phyloP scores from a whole-genome alignment of 2,113 vertebrate genomes.

The Glareola pratincola region DNA sequence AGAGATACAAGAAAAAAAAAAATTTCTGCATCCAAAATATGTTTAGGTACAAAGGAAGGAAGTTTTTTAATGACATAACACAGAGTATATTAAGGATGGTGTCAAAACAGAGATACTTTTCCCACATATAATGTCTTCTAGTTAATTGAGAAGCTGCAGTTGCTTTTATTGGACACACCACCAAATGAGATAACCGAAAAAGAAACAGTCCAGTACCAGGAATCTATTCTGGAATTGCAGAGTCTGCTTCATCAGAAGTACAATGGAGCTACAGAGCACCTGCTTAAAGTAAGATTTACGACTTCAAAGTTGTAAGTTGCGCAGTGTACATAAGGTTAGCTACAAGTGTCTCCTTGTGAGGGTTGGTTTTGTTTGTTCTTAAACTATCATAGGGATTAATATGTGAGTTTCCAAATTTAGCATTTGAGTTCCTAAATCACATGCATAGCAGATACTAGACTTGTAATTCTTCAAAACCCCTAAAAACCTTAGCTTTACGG shows the following conservation, averaged over 20 bases:
- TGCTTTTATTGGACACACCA: conserved; percentile 71
- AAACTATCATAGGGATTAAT: not conserved
- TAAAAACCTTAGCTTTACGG: not conserved
- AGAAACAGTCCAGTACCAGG: conserved; percentile 64
- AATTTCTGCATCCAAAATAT: not conserved
- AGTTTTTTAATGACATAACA: not conserved
- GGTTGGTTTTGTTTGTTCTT: not conserved
- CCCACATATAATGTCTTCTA: conserved; percentile 37
- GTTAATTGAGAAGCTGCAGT: conserved; percentile 85
- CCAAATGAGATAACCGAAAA: conserved; percentile 29
- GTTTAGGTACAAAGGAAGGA: not conserved
- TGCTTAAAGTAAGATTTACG: conserved; percentile 82
- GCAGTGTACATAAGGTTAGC: not conserved
- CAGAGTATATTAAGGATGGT: not conserved
- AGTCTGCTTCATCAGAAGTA: conserved; percentile 80
- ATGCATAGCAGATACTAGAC: not conserved
- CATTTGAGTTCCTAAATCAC: not conserved
- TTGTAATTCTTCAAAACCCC: not conserved
- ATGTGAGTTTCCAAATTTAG: not conserved
- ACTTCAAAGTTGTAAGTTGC: not conserved
- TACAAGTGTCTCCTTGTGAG: not conserved
- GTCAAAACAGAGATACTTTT: not conserved
- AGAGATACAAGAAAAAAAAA: not conserved
- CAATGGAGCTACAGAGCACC: conserved; percentile 72
- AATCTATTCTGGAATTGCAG: conserved; percentile 74